Conservation (phyloP, 2,113 vertebrate species). For the Sprattus sprattus region DNA sequence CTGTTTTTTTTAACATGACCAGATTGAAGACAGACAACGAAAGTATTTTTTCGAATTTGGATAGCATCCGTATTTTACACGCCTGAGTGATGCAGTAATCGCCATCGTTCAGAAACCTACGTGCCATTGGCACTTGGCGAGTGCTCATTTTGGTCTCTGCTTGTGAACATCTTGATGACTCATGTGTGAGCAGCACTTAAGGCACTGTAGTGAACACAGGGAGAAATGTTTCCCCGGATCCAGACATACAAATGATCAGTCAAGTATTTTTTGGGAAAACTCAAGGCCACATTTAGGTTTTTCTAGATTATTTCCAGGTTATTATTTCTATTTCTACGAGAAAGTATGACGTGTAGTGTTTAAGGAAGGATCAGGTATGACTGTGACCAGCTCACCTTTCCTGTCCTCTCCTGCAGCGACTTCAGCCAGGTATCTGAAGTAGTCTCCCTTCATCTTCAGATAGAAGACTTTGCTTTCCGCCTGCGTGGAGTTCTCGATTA, state of each 20-base stretch:
- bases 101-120: too few species aligned
- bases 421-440: conserved; percentile 96
- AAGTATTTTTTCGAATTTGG: too few species aligned
- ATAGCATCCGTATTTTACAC: too few species aligned
- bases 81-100: too few species aligned
- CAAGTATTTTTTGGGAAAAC: background rate
- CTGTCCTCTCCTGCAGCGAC: conserved; percentile 83
- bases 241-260: background rate
- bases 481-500: conserved; percentile 84
- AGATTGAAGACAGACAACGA: too few species aligned
- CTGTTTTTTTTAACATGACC: too few species aligned
- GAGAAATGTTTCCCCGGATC: background rate
- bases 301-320: background rate
- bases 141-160: too few species aligned
- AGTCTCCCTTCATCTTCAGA: conserved; percentile 98
- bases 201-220: background rate
- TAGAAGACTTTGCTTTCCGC: conserved; percentile 96
- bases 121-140: too few species aligned
- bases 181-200: background rate
- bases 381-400: conserved; percentile 67
- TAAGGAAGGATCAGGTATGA: background rate
- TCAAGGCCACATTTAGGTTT: background rate
- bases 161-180: background rate
- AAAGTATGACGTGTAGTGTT: background rate
- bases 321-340: background rate